Conservation (phyloP, 1,140 invertebrate genomes). For the Papilio glaucus region DNA sequence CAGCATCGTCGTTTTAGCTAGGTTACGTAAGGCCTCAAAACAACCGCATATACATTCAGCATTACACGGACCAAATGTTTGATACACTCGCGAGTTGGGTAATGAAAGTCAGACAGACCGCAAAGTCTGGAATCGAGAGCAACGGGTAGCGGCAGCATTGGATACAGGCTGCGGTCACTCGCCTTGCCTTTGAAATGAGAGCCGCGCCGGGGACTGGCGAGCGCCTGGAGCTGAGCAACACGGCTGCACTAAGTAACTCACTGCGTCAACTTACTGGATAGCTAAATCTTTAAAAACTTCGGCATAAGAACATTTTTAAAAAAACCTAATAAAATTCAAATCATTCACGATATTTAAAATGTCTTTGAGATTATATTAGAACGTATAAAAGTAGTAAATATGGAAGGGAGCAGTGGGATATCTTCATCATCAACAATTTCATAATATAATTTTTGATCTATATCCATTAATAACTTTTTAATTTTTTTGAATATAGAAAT, state of each 20-base stretch:
- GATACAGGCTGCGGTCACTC: slow-evolving; percentile 10
- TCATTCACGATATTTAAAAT: too few relatives aligned
- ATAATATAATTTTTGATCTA: too few relatives aligned
- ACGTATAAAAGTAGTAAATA: too few relatives aligned
- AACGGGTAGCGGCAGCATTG: not conserved
- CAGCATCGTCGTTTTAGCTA: too few relatives aligned
- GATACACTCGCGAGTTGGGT: slow-evolving; percentile 1
- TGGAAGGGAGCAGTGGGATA: too few relatives aligned
- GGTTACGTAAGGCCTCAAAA: not conserved
- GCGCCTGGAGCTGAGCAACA: not conserved
- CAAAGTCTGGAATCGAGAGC: not conserved
- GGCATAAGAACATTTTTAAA: too few relatives aligned
- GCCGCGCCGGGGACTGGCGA: not conserved
- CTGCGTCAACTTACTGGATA: not conserved
- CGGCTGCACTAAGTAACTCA: not conserved
- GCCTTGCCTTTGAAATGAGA: slow-evolving; percentile 7
- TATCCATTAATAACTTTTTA: too few relatives aligned
- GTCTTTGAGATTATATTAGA: too few relatives aligned
- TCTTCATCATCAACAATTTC: too few relatives aligned
- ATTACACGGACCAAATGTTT: not conserved
- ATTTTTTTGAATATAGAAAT: too few relatives aligned
- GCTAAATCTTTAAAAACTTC: not conserved
- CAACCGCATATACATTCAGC: not conserved
- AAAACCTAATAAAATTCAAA: too few relatives aligned
- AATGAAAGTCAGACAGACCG: not conserved